phyloP scores from a whole-genome alignment of 2,888 invertebrate species.

The Phortica okadai region DNA sequence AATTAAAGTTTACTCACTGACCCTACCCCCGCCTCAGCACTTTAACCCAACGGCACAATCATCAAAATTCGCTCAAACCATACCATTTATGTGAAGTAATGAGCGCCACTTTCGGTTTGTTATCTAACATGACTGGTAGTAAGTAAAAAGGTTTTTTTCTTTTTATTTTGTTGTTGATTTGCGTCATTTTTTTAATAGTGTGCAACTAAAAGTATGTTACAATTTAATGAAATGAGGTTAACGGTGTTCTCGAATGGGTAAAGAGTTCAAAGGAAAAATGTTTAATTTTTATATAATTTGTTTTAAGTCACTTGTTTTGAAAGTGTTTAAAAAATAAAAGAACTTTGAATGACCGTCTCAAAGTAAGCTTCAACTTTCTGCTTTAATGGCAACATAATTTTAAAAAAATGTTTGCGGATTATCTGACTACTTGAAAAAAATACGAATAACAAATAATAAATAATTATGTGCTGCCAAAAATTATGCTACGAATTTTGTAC shows the following conservation, averaged over 20 bases:
- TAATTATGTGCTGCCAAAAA: too few relatives aligned
- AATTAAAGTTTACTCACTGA: constrained; percentile 13
- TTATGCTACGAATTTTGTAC: too few relatives aligned
- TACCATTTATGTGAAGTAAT: neutral
- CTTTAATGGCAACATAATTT: too few relatives aligned
- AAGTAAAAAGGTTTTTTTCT: neutral
- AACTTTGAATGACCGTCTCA: too few relatives aligned
- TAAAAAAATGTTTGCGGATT: too few relatives aligned
- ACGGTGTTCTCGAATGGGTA: neutral
- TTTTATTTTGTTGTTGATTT: neutral
- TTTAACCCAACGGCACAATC: neutral
- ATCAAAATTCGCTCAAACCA: too few relatives aligned
- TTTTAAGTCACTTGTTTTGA: too few relatives aligned
- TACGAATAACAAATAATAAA: too few relatives aligned
- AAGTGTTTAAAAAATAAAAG: too few relatives aligned
- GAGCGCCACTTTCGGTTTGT: neutral
- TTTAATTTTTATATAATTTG: neutral
- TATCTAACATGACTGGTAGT: neutral
- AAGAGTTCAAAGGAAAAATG: too few relatives aligned
- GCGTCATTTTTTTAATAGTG: neutral
- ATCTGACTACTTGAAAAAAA: too few relatives aligned
- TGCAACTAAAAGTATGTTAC: neutral
- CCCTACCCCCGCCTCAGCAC: neutral
- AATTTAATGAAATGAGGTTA: neutral
- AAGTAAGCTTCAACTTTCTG: too few relatives aligned